Percentiles rank a stretch among this genome's conserved stretches.
phyloP scores from a whole-genome alignment of 2,797 vertebrate genomes.

The Buceros bicornis region DNA sequence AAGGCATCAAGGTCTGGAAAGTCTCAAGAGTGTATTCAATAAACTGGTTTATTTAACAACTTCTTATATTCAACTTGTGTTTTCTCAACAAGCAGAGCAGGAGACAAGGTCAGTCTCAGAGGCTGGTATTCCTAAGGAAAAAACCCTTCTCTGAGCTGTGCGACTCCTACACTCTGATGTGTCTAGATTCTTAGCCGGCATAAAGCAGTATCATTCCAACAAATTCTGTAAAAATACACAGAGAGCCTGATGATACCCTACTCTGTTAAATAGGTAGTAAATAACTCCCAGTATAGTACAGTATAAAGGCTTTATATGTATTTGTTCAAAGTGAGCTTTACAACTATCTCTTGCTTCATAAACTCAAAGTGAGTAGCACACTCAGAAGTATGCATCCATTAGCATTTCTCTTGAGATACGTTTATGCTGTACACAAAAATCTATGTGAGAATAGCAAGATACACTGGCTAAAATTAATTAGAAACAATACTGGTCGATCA shows the following conservation, averaged over 20 bases:
- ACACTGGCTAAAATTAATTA: neutral
- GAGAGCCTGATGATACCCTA: neutral
- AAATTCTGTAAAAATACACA: neutral
- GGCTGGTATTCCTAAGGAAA: neutral
- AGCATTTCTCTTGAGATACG: neutral
- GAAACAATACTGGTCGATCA: neutral
- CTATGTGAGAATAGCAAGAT: neutral
- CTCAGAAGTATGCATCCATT: neutral
- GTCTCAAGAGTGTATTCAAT: neutral
- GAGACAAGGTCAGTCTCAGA: neutral
- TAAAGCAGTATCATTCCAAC: neutral
- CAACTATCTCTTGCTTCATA: neutral
- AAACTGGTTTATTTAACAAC: neutral
- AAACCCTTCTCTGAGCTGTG: neutral
- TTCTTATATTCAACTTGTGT: fast-evolving
- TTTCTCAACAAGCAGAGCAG: fast-evolving
- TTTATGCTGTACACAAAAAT: neutral
- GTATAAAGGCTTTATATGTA: neutral
- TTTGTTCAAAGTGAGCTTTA: neutral
- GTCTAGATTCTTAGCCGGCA: neutral
- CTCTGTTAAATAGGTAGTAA: neutral
- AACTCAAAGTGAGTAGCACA: neutral
- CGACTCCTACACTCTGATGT: neutral
- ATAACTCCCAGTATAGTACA: neutral
- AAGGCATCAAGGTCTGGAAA: neutral